Evolutionary conservation across 2,797 vertebrate species (phyloP).

Genomic region (Ateles fusciceps): DNA sequence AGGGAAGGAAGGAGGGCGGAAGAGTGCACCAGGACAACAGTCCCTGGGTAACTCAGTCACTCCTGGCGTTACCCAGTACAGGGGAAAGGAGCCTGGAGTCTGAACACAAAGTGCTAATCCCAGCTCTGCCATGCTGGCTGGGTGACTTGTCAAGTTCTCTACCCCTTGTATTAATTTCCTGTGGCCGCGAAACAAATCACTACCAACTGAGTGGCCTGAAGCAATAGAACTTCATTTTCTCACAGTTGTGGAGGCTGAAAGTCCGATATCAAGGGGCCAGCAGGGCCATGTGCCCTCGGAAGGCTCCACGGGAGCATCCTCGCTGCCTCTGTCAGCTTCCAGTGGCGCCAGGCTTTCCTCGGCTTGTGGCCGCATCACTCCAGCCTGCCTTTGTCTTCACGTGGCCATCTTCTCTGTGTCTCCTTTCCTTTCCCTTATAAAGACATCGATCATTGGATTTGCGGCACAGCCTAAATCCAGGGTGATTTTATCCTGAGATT

Average conservation of each 20-base stretch:
- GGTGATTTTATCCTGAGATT: not conserved
- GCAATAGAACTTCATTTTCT: not conserved
- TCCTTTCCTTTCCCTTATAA: not conserved
- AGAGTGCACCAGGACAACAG: not conserved
- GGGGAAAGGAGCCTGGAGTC: not conserved
- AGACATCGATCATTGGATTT: not conserved
- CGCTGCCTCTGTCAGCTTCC: not conserved
- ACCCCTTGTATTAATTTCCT: not conserved
- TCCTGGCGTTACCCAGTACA: fast-evolving
- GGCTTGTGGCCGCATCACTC: fast-evolving
- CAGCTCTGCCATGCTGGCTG: not conserved
- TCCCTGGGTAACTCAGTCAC: not conserved
- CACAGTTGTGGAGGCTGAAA: not conserved
- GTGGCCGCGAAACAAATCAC: not conserved
- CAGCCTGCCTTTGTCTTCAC: not conserved
- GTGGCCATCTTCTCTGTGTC: not conserved
- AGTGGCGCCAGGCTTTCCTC: not conserved
- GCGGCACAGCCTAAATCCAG: not conserved
- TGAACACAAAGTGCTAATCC: not conserved
- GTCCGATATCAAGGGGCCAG: not conserved
- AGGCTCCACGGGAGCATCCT: not conserved
- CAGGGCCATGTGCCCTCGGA: fast-evolving
- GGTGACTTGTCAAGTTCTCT: not conserved
- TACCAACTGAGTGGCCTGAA: not conserved
- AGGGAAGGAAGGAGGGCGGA: too few relatives aligned